Evolutionary conservation across 2,797 vertebrate species (phyloP), one percentile per base, ranked within the genome.

Genomic region (Chaetodon trifasciatus): DNA sequence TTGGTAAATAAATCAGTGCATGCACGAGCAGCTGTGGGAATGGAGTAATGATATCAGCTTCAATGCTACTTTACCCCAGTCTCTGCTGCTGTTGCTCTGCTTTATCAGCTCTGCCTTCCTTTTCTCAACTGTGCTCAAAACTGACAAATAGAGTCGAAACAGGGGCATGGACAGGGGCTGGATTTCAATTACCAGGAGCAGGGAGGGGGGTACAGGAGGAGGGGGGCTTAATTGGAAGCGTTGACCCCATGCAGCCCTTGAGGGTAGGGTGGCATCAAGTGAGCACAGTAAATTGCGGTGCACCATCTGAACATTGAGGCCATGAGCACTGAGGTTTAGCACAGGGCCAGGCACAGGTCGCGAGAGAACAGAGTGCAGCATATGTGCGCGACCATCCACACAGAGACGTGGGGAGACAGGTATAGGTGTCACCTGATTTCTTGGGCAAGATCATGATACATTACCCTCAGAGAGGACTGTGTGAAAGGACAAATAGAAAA

Each of bases 101-200:
- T 89, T 86, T 76, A 86, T 89, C 79, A 84, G 77, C 86, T 68
- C 66, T 0, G 56, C 79, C 82, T 91, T 83, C 74, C 67, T 90
- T 91, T 85, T 85, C 88, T 93, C 76, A 84, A 88, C 88, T 85
- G 82, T 86, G 88, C 74, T 88, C 82, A 89, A 84, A 87, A 89
- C 88, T 84, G 88, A 92, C 86, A 91, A 92, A 89, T 87, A 92
- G 83, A 91, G 81, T 76, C 88, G 62, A 79, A 89, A 81, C 64
- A 82, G 78, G 71, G 70, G 21, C 63, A 62, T 11, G 81, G 90
- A 89, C 88, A 83, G 79, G 78, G 82, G 80, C 90, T 50, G 56
- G 82, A 92, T 94, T 95, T 95, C 94, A 92, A 95, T 95, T 95
- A 95, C 89, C 81, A 74, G 75, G 71, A 88, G 90, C 86, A 73